phyloP scores from a whole-genome alignment of 2,888 invertebrate species.

The Opisthograptis luteolata region DNA sequence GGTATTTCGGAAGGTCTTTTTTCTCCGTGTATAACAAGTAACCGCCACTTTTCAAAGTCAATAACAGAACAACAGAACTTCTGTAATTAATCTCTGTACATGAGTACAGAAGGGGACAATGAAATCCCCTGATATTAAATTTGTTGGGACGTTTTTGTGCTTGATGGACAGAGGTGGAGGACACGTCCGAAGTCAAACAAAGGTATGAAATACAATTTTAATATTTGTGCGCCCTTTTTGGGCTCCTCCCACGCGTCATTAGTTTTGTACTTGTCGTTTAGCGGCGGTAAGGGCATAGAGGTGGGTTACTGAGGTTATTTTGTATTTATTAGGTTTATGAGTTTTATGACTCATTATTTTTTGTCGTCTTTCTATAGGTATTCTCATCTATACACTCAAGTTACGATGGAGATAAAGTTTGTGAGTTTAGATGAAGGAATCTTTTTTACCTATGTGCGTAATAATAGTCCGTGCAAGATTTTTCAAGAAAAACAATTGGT shows the following conservation, averaged over 20 bases:
- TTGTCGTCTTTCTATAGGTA: too few relatives aligned
- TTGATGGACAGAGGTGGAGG: slow-evolving; percentile 20
- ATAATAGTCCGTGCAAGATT: too few relatives aligned
- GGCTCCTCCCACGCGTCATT: slow-evolving; percentile 24
- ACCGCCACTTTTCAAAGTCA: slow-evolving; percentile 17
- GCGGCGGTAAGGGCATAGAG: slow-evolving; percentile 1
- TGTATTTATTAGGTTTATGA: neutral
- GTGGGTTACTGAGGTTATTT: neutral
- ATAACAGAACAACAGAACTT: slow-evolving; percentile 19
- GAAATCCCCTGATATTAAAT: slow-evolving; percentile 12
- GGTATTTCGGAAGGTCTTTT: too few relatives aligned
- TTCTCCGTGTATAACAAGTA: slow-evolving; percentile 16
- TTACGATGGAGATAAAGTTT: too few relatives aligned
- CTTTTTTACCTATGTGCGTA: too few relatives aligned
- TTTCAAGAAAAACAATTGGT: too few relatives aligned
- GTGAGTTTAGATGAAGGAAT: too few relatives aligned
- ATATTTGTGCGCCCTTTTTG: slow-evolving; percentile 20
- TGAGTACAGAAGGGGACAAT: slow-evolving; percentile 25
- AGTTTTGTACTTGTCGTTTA: slow-evolving; percentile 24
- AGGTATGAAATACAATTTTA: slow-evolving; percentile 28
- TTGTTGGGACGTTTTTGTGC: slow-evolving; percentile 21
- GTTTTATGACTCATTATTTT: too few relatives aligned
- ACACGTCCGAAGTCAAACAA: slow-evolving; percentile 16
- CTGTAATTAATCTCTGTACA: slow-evolving; percentile 29
- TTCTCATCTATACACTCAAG: too few relatives aligned